phyloP scores from a whole-genome alignment of 2,113 vertebrate genomes.

The Bothrops jararaca region DNA sequence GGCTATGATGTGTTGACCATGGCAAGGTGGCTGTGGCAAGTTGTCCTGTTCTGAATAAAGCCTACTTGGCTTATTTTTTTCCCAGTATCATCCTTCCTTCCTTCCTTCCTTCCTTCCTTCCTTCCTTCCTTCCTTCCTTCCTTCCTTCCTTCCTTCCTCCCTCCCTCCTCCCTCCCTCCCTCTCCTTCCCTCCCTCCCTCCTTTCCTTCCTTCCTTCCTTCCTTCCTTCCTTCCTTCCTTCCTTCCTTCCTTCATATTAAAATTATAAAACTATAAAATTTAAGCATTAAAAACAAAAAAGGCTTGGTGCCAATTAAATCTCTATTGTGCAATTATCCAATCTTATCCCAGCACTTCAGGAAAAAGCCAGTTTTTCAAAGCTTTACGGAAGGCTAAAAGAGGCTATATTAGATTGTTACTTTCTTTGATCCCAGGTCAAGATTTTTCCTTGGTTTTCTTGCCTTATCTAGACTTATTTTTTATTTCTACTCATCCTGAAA shows the following conservation, averaged over 20 bases:
- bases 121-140: no score
- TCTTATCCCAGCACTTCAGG: not conserved
- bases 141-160: no score
- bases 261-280: not conserved
- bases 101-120: no score
- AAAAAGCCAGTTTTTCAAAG: not conserved
- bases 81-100: not conserved
- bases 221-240: no score
- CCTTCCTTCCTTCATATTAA: no score
- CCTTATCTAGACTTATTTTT: not conserved
- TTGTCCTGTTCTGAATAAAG: not conserved
- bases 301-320: not conserved
- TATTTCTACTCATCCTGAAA: not conserved
- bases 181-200: no score
- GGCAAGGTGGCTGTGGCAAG: no score
- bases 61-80: not conserved
- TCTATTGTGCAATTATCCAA: not conserved
- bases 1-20: no score
- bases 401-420: not conserved
- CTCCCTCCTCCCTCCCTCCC: no score
- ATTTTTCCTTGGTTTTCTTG: not conserved
- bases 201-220: accelerated
- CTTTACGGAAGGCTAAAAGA: not conserved
- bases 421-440: not conserved
- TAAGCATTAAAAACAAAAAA: not conserved